A percentile compares a stretch with the other conserved stretches of the same genome.
Conservation (phyloP, 64 coral and sea anemone species). For the Exaiptasia diaphana region DNA sequence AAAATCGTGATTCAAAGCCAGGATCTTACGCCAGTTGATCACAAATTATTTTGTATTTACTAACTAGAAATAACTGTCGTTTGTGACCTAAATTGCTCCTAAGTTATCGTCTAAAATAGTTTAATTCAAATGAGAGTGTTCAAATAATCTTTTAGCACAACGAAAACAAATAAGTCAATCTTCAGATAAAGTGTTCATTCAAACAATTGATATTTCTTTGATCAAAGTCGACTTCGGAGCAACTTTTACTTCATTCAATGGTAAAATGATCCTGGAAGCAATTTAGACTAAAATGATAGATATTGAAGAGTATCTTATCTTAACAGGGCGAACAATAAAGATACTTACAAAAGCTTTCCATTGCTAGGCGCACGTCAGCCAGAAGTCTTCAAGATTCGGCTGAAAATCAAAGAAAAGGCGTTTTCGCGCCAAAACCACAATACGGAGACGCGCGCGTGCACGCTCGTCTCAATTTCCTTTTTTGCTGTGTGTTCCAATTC, state of each 20-base stretch:
- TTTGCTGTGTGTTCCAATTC: too few species aligned
- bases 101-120: slow-evolving; percentile 11
- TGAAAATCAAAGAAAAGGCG: slow-evolving; percentile 3
- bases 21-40: too few species aligned
- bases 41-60: neutral
- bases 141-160: neutral
- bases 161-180: neutral
- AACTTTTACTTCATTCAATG: too few species aligned
- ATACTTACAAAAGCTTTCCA: slow-evolving; percentile 10
- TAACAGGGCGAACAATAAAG: neutral
- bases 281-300: too few species aligned
- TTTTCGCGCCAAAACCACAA: slow-evolving; percentile 9
- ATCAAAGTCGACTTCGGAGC: too few species aligned
- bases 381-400: neutral
- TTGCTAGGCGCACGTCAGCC: neutral
- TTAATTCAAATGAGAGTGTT: slow-evolving; percentile 8
- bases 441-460: neutral
- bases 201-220: neutral
- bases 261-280: too few species aligned
- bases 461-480: neutral
- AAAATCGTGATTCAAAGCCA: too few species aligned
- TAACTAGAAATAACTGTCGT: neutral
- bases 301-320: too few species aligned
- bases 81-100: neutral
- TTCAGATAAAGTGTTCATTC: slow-evolving; percentile 18